These are phyloP conservation scores for Umimayanthus kanabou DNA, from an alignment of 92 coral and sea anemone genomes.

Conservation along the genomic window DNA sequence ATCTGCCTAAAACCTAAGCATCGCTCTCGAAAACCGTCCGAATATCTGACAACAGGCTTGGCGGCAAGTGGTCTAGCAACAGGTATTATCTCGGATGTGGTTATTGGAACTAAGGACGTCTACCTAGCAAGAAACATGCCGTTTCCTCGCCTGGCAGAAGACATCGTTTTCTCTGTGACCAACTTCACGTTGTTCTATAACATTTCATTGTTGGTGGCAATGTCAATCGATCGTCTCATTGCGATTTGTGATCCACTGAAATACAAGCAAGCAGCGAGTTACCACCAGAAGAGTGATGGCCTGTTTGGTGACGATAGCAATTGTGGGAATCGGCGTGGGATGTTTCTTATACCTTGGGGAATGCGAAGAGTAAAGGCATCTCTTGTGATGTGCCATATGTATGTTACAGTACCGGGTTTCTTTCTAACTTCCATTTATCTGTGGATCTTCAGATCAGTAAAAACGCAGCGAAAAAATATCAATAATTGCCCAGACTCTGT, in stretches of 20 bases:
- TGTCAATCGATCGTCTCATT: constrained; percentile 40
- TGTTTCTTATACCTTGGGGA: neutral
- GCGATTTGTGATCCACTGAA: constrained; percentile 43
- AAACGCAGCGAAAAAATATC: neutral
- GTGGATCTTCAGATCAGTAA: neutral
- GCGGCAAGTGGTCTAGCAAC: neutral
- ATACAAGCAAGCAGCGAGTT: constrained; percentile 27
- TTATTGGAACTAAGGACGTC: neutral
- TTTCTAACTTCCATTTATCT: neutral
- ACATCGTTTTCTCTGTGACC: neutral
- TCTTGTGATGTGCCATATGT: neutral
- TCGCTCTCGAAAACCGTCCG: neutral
- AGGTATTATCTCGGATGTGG: neutral
- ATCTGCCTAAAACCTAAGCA: neutral
- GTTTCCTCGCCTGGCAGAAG: neutral
- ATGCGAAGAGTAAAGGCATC: neutral
- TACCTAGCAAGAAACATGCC: neutral
- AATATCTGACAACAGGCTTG: neutral
- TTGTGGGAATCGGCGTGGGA: neutral
- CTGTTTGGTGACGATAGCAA: neutral
- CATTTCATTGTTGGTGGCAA: neutral
- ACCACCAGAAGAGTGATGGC: constrained; percentile 16
- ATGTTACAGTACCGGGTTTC: neutral
- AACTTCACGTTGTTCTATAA: neutral
- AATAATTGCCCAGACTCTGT: neutral